Evolutionary conservation across 2,797 vertebrate species (phyloP), one percentile per base, ranked within the genome.

Genomic region (Gadopsis bispinosus): DNA sequence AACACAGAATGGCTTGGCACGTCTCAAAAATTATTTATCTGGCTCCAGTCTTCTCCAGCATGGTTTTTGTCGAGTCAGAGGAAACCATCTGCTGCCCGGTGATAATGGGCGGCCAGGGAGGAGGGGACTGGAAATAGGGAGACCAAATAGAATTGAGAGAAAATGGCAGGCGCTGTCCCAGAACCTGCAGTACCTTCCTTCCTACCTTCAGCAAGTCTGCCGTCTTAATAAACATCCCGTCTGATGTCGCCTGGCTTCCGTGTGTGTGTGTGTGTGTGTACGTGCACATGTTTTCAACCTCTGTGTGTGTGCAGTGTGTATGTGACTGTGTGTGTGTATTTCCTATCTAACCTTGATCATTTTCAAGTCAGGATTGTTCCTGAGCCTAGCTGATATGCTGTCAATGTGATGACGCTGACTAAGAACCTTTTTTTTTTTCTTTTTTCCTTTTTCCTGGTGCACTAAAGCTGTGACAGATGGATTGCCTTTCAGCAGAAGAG

Each of bases 61-160:
- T 77, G 80, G 75, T 91, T 91, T 92, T 89, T 92, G 92, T 93
- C 82, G 84, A 93, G 91, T 94, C 90, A 89, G 92, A 93, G 92
- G 90, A 89, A 94, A 93, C 92, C 92, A 94, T 94, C 94, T 95
- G 94, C 92, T 93, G 89, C 90, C 89, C 83, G 86, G 82, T 89
- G 93, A 96, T 95, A 93, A 96, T 96, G 93, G 92, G 88, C 76
- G 77, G 73, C 94, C 86, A 80, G 94, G 95, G 95, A 95, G 90
- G 94, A 85, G 81, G 79, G 80, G 84, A 88, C 90, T 87, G 86
- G 79, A 92, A 92, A 87, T 80, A 73, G 82, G 83, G 73, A 22
- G 87, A 86, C 91, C 86, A 91, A 93, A 91, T 93, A 90, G 91
- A 94, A 93, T 68, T 77, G 78, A 74, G 80, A 77, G 89, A 92